Conservation (phyloP, 1,140 invertebrate genomes). For the Drosophila kikkawai region DNA sequence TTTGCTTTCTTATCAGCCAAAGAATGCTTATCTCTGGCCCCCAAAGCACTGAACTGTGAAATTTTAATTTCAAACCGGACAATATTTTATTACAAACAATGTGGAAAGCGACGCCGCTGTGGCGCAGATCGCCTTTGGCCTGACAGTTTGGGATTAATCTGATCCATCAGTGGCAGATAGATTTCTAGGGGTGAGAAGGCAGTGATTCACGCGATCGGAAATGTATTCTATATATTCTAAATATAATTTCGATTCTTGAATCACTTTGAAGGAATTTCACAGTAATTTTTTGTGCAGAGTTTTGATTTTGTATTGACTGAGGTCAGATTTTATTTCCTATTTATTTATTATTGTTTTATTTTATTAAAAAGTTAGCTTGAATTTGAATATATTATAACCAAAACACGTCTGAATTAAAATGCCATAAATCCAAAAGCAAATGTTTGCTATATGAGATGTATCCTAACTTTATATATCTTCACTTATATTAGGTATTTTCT, state of each 20-base stretch:
- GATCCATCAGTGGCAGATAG: background rate
- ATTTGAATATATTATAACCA: no score
- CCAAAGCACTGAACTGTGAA: slow-evolving; percentile 65
- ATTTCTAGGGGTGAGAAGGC: slow-evolving; percentile 2
- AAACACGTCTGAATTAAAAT: background rate
- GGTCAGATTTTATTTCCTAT: background rate
- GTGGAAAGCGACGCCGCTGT: slow-evolving; percentile 40
- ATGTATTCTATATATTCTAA: background rate
- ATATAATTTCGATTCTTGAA: background rate
- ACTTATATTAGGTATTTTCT: slow-evolving; percentile 2
- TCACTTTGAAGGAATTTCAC: background rate
- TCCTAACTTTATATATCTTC: slow-evolving; percentile 7
- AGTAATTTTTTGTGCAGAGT: no score
- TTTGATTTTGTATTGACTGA: background rate
- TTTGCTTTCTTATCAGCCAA: slow-evolving; percentile 55
- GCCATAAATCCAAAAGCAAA: background rate
- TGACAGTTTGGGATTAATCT: slow-evolving; percentile 26
- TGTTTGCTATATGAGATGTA: background rate
- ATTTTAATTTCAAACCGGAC: slow-evolving; percentile 71
- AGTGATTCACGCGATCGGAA: slow-evolving; percentile 19
- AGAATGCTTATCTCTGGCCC: slow-evolving; percentile 61
- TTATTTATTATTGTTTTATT: background rate
- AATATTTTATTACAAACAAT: slow-evolving; percentile 75
- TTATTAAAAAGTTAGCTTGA: background rate
- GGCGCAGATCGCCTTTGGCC: slow-evolving; percentile 34